A percentile compares a stretch with the other conserved stretches of the same genome.
These are phyloP conservation scores for Daubentonia madagascariensis DNA, from an alignment of 2,113 vertebrate genomes.

Conservation along the genomic window DNA sequence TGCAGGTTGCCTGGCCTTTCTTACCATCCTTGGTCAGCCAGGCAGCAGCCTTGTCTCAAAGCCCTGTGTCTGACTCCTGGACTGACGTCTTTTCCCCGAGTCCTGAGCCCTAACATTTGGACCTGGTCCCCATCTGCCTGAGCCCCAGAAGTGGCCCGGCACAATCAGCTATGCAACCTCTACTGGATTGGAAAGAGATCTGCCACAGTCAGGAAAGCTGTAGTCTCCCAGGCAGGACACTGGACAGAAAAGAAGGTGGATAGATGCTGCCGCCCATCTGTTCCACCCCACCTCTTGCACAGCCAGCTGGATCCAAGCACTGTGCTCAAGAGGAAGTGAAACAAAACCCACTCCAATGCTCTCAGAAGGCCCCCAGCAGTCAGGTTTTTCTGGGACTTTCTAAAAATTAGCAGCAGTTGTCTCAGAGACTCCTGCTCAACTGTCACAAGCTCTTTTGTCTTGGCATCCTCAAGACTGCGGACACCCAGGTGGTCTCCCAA, in stretches of 20 bases:
- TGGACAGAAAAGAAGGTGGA: too few species aligned
- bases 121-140: not conserved
- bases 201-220: not conserved
- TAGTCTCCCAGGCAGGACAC: not conserved
- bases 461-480: not conserved
- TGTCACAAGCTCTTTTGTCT: not conserved
- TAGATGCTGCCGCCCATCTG: fast-evolving
- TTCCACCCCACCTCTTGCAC: not conserved
- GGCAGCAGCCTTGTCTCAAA: not conserved
- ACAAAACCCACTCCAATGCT: not conserved
- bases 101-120: not conserved
- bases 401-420: not conserved
- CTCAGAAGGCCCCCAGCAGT: not conserved
- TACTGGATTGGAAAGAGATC: not conserved
- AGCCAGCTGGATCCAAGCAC: not conserved
- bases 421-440: not conserved
- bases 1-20: not conserved
- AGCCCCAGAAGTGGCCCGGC: not conserved
- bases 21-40: not conserved
- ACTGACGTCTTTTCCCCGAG: not conserved
- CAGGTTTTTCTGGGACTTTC: not conserved
- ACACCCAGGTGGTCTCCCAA: not conserved
- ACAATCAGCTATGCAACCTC: not conserved
- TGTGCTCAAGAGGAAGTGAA: not conserved
- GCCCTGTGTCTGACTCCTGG: not conserved